Evolutionary conservation across 1,140 invertebrate species (phyloP), one percentile per base, ranked within the genome.

Genomic region (Penaeus japonicus): DNA sequence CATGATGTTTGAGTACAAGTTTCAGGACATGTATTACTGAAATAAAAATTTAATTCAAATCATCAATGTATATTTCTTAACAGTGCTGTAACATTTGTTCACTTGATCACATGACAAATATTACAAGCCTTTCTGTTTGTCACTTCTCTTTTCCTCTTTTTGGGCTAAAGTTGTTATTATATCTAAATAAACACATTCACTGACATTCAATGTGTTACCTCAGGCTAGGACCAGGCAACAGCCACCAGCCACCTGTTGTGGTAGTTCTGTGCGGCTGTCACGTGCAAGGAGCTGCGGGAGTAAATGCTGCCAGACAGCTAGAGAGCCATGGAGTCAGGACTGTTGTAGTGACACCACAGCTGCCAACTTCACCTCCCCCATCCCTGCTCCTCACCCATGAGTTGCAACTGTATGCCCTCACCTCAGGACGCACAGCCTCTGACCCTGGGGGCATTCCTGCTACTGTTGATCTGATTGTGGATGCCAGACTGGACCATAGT

Each of bases 301-400:
- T 96, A 15, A 94, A 96, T 77, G 95, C 96, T 89, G 94, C 93
- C 3, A 94, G 97, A 27, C 96, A 97, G 91, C 93, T 98, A 73
- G 95, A 96, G 27, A 95, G 96, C 91, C 97, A 98, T 91, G 96
- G 96, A 39, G 95, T 97, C 0, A 94, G 95, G 85, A 96, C 96
- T 0, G 92, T 95, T 32, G 94, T 96, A 0, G 95, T 95, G 89
- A 92, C 95, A n/a, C 94, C 94, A 89, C 87, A 85, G 35, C 30
- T 80, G 30, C 62, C 85, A n/a, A 92, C 93, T 0, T 92, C 93
- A 89, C 89, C 91, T 89, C 91, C 90, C 91, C 85, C 93, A 89
- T 89, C 91, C 89, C 91, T 91, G 91, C 87, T 92, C 15, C 91
- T 90, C 75, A 92, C 94, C 89, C 90, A 90, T 70, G 96, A 96